Conservation (phyloP, 1,140 invertebrate species). For the Aplysia californica region DNA sequence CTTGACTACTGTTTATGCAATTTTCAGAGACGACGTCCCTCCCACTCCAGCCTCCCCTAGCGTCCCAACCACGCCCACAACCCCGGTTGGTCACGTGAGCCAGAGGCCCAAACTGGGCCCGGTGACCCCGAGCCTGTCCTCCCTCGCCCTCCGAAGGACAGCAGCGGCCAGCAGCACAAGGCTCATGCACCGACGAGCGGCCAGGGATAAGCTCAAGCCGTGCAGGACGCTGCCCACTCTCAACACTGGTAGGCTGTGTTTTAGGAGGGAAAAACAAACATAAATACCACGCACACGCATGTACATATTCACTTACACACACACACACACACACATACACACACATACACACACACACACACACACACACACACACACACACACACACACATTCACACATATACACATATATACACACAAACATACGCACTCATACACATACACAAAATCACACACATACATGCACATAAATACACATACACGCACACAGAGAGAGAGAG, state of each 20-base stretch:
- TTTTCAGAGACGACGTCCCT: neutral
- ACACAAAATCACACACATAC: too few species aligned
- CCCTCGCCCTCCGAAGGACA: neutral
- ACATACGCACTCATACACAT: too few species aligned
- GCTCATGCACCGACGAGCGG: slow-evolving; percentile 4
- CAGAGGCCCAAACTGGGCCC: neutral
- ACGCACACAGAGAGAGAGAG: too few species aligned
- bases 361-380: too few species aligned
- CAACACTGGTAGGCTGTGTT: slow-evolving; percentile 8
- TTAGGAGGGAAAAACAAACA: too few species aligned
- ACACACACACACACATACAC: too few species aligned
- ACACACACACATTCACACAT: too few species aligned
- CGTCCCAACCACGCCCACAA: neutral
- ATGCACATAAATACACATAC: too few species aligned
- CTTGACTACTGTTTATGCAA: neutral
- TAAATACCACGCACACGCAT: too few species aligned
- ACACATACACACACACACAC: too few species aligned
- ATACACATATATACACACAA: too few species aligned
- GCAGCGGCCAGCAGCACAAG: neutral
- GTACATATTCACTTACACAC: too few species aligned
- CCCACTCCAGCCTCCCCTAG: neutral
- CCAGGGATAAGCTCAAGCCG: slow-evolving; percentile 12
- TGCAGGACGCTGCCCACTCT: slow-evolving; percentile 27
- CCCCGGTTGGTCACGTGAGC: neutral
- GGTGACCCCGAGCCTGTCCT: neutral